Base-by-base conservation (phyloP, 1,140 invertebrate species). In the Solen grandis region DNA sequence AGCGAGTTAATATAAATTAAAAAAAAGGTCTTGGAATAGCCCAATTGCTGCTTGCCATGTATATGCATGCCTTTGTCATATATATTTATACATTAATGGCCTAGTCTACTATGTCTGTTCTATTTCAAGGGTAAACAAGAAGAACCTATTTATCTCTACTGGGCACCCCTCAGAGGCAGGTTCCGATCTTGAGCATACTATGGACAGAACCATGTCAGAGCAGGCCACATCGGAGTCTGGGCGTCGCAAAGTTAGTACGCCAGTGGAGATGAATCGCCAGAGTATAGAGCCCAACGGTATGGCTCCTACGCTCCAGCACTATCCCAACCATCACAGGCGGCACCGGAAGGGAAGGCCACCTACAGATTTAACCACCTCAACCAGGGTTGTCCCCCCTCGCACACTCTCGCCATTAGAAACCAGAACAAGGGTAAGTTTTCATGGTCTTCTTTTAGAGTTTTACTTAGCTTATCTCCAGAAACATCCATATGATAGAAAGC, bases 131-230 rank as follows among this genome's bases (percentile, higher is more conserved):
- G 41, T 76, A 54, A 14, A 50, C 41, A 76, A 65, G 22, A 76
- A 76, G 29, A 59, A 52, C 29, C 46, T 50, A 1, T 76, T 35
- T 31, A 76, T 76, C 19, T 65, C 59, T 13, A 52, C 27, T 19
- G 57, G 73, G 19, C 38, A 31, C 14, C 31, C 50, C 2, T 65
- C 73, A 22, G 73, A 76, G 22, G 19, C 31, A 13, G 73, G 36
- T 16, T 76, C 73, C 19, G 73, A 76, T 16, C 57, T 76, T 35
- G 73, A 76, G 27, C 59, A 50, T 3, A 65, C 73, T 5, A 14
- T 46, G 5, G 72, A 74, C 5, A 16, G 57, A 14, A 59, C 73
- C 31, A 27, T 62, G 1, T 76, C 73, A 16, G 57, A 38, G 4
- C 63, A 19, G 13, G 57, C 36, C 4, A 35, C 13, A 31, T 55